Base-by-base conservation (phyloP, 2,888 invertebrate genomes). In the Brassicogethes aeneus region DNA sequence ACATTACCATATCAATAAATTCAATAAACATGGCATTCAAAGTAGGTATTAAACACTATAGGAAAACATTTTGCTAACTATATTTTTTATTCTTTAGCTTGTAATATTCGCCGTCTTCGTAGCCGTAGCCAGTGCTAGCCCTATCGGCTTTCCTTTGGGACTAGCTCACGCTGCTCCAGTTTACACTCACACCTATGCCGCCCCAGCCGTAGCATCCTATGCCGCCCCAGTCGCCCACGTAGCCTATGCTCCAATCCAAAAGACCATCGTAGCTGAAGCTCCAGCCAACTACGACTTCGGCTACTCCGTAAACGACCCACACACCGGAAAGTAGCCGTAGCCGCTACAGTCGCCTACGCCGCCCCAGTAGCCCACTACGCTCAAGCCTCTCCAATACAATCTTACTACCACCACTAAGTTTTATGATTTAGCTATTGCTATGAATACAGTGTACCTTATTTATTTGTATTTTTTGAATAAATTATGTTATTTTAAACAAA, bases 151-250 rank as follows among this genome's bases (percentile, higher is more conserved):
- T 23, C 23, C 23, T 23, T 23, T 23, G 23, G 23, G 5, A 5
- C 10, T 7, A 7, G 23, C 5, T 23, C 23, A 23, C 12, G 12
- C 68, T 29, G 66, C 67, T 5, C 71, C 70, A 43, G 63, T 62
- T 23, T 64, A 64, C 37, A 69, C 69, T 36, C 15, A 3, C 34
- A 15, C 42, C 35, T 48, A 52, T 34, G 40, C 41, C 13, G 41
- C 41, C 7, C 36, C 41, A 17, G 17, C 36, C 31, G 44, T 42
- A 33, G 38, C 47, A 40, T 3, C 47, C 41, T 70, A 69, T 49
- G 65, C 69, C 43, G 70, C 71, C 1, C 32, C 32, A 32, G 32
- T 12, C 23, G n/a, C n/a, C n/a, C n/a, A n/a, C n/a, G n/a, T n/a
- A n/a, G n/a, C n/a, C n/a, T n/a, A n/a, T n/a, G n/a, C n/a, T n/a